Conservation (phyloP, 2,113 vertebrate genomes). For the Sapayoa aenigma region DNA sequence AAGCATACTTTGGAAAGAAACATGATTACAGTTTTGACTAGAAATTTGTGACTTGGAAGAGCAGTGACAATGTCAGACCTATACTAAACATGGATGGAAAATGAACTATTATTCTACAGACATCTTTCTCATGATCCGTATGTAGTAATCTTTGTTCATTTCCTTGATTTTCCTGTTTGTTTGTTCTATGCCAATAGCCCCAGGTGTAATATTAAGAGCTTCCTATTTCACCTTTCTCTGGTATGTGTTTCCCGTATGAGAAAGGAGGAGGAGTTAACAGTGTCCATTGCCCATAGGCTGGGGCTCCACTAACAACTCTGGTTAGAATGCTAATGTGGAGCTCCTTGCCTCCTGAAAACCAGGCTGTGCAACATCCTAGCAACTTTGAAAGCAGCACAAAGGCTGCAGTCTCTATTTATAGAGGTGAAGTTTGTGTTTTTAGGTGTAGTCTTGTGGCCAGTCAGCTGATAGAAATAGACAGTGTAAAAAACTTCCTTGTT, state of each 20-base stretch:
- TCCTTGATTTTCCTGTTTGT: not conserved
- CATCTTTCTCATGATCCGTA: not conserved
- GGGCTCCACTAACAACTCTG: not conserved
- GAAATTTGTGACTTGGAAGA: not conserved
- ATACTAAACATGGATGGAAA: not conserved
- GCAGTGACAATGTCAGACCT: not conserved
- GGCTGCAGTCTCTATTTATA: not conserved
- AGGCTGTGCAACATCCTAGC: not conserved
- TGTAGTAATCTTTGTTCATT: not conserved
- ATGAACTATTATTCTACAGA: not conserved
- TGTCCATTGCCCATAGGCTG: accelerated
- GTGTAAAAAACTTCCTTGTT: not conserved
- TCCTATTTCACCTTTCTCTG: not conserved
- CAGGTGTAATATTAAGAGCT: not conserved
- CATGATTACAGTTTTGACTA: not conserved
- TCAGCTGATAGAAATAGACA: not conserved
- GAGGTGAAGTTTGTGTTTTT: not conserved
- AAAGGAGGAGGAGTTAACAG: not conserved
- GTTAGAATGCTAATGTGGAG: not conserved
- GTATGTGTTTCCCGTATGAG: not conserved
- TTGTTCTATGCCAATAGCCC: not conserved
- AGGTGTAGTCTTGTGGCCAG: not conserved
- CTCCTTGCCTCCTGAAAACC: not conserved
- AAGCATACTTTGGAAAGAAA: not conserved
- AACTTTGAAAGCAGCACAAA: not conserved